Percentiles rank a stretch among this genome's conserved stretches.
These are phyloP conservation scores for Otolemur crassicaudatus DNA, from an alignment of 2,797 vertebrate genomes.

Conservation along the genomic window DNA sequence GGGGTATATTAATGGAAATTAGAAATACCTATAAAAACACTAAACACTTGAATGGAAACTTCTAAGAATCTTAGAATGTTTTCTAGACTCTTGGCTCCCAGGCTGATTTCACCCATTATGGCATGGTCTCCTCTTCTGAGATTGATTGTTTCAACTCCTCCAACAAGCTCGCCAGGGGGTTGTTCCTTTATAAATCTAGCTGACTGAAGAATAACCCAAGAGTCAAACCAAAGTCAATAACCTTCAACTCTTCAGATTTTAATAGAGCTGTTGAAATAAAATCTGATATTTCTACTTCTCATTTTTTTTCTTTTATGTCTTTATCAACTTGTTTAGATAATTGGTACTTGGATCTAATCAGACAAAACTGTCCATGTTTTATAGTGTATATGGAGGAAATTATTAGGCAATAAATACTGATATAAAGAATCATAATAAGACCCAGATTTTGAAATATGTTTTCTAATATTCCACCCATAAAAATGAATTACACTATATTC, in stretches of 20 bases:
- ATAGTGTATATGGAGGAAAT: conserved; percentile 58
- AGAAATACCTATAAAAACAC: conserved; percentile 44
- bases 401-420: conserved; percentile 73
- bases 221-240: conserved; percentile 21
- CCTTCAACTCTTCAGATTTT: conserved; percentile 46
- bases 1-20: conserved; percentile 30
- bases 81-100: background rate
- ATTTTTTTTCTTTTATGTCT: background rate
- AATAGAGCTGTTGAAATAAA: conserved; percentile 35
- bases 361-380: conserved; percentile 59
- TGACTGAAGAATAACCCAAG: conserved; percentile 14
- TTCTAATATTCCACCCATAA: conserved; percentile 76
- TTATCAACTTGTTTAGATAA: conserved; percentile 66
- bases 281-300: conserved; percentile 51
- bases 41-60: background rate
- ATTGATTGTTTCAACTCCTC: background rate
- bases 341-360: conserved; percentile 24
- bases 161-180: background rate
- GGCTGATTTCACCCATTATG: background rate
- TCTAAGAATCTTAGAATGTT: background rate
- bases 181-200: background rate
- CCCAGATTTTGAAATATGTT: conserved; percentile 77
- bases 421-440: conserved; percentile 60
- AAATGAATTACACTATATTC: conserved; percentile 72
- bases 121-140: background rate